phyloP scores from a whole-genome alignment of 2,113 vertebrate species.

The Pelecanoides urinatrix region DNA sequence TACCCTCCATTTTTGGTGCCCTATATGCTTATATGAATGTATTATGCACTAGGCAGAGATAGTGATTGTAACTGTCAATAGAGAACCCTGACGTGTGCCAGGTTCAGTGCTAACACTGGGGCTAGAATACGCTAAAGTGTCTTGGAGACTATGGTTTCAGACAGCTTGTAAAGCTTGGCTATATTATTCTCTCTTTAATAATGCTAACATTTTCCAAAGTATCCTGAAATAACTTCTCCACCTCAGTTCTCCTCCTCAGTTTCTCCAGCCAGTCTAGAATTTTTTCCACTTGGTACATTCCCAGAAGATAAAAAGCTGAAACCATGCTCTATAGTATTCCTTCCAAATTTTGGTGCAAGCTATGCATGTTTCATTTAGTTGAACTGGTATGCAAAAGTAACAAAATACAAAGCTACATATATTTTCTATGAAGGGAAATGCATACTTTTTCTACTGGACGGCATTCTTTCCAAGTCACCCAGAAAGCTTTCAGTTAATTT shows the following conservation, averaged over 20 bases:
- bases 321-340: not conserved
- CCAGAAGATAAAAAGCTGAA: constrained; percentile 7
- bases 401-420: not conserved
- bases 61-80: not conserved
- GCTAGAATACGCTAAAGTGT: not conserved
- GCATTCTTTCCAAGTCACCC: not conserved
- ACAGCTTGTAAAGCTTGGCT: not conserved
- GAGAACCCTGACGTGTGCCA: not conserved
- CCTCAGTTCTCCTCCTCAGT: not conserved
- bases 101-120: not conserved
- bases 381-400: not conserved
- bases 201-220: not conserved
- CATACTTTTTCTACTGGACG: not conserved
- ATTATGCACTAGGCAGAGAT: not conserved
- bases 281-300: not conserved
- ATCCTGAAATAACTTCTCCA: not conserved
- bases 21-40: not conserved
- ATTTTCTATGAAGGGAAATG: not conserved
- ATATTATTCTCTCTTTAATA: not conserved
- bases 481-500: not conserved
- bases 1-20: not conserved
- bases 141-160: not conserved
- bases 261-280: not conserved
- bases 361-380: not conserved
- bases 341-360: not conserved